phyloP scores from a whole-genome alignment of 2,797 vertebrate genomes.

The Sebastes diaconus region DNA sequence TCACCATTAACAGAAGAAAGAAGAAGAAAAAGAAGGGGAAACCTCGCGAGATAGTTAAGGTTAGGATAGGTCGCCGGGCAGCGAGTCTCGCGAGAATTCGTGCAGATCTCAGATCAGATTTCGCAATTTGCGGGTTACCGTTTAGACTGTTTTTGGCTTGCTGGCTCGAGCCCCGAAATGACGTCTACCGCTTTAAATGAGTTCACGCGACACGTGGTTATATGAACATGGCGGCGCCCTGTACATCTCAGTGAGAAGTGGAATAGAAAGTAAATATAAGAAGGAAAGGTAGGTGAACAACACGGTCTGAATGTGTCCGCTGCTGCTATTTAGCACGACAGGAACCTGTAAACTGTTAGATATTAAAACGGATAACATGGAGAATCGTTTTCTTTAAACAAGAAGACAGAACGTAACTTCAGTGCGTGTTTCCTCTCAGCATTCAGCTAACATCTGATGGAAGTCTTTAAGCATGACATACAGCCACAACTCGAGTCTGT shows the following conservation, averaged over 20 bases:
- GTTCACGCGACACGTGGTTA: slow-evolving; percentile 66
- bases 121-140: no score
- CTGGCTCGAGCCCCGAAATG: neutral
- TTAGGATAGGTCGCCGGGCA: no score
- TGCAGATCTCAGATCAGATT: no score
- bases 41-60: no score
- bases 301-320: rapidly evolving
- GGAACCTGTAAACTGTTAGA: rapidly evolving
- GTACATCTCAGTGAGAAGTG: neutral
- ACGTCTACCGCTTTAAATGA: slow-evolving; percentile 63
- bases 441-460: neutral
- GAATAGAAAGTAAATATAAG: neutral
- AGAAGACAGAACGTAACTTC: rapidly evolving
- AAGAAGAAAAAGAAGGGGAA: no score
- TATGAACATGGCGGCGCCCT: slow-evolving; percentile 64
- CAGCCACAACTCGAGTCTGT: neutral
- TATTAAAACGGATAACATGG: neutral
- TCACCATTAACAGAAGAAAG: neutral
- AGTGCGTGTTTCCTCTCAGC: neutral
- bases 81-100: no score
- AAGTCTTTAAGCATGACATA: neutral
- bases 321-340: neutral
- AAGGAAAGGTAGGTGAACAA: slow-evolving; percentile 28
- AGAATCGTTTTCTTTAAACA: neutral
- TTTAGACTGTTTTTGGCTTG: no score